Evolutionary conservation across 2,113 vertebrate genomes (phyloP).

Genomic region (Proterorhinus semilunaris): DNA sequence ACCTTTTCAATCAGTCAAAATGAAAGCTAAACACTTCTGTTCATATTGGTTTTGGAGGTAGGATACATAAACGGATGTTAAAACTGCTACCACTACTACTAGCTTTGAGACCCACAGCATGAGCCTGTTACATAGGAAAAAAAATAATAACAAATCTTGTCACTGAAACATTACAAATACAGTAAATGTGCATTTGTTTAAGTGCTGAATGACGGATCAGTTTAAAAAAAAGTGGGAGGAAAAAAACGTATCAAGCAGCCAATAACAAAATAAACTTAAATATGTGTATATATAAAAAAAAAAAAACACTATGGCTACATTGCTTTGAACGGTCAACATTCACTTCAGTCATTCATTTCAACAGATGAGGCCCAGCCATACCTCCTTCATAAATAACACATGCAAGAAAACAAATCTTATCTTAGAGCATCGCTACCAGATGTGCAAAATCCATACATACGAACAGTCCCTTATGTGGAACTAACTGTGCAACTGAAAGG

Average conservation of each 20-base stretch:
- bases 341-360: constrained; percentile 61
- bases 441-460: constrained; percentile 51
- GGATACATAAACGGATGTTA: constrained; percentile 37
- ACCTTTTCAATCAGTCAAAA: neutral
- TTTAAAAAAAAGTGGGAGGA: constrained; percentile 2
- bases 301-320: constrained; percentile 30
- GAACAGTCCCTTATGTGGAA: constrained; percentile 68
- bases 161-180: constrained; percentile 21
- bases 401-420: constrained; percentile 47
- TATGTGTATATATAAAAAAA: neutral
- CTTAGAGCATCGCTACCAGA: constrained; percentile 54
- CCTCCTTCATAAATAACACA: constrained; percentile 30
- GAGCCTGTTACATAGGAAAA: constrained; percentile 28
- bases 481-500: constrained; percentile 59
- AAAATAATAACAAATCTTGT: neutral
- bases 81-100: constrained; percentile 40
- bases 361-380: neutral
- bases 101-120: neutral
- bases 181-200: constrained; percentile 36
- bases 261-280: constrained; percentile 29
- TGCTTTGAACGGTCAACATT: constrained; percentile 67
- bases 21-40: neutral
- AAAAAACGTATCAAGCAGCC: constrained; percentile 16
- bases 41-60: neutral
- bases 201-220: constrained; percentile 36